Evolutionary conservation across 2,113 vertebrate species (phyloP), one percentile per base, ranked within the genome.

Genomic region (Prionailurus bengalensis): DNA sequence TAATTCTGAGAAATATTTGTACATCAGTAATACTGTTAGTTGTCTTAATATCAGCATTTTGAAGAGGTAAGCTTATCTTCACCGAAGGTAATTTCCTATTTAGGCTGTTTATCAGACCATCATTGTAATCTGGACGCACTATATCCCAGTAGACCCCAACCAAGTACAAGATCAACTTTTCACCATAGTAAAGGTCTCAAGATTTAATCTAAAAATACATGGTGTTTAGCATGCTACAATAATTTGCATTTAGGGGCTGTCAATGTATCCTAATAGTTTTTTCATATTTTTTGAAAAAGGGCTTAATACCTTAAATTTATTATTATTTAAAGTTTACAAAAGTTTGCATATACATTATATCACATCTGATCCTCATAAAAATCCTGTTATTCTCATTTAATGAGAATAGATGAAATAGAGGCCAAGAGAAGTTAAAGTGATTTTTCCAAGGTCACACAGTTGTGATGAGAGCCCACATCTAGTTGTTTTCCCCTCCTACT

Each of bases 161-260:
- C 21, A 74, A 74, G 19, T 42, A 42, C n/a, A 94, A 85, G 42
- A 93, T 65, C 66, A 63, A 73, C 15, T 94, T 91, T 70, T 48
- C 42, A 88, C 21, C 19, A 89, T 36, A 94, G 66, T 55, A 92
- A 70, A 90, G n/a, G 48, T 92, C 36, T 97, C 66, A 89, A 94
- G 29, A 36, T 70, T 89, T 76, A 85, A 92, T 76, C 4, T 94
- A 74, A 14, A 88, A 79, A 80, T 63, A 86, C 21, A 73, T 14
- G 63, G 29, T 85, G 36, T 80, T 51, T 74, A 53, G 31, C n/a
- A 82, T 29, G 48, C 25, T 10, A 89, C 33, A 81, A 51, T 48
- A 86, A 58, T 65, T 84, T 94, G 87, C 68, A 79, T 79, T 96
- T 91, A 83, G 42, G 45, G 36, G 45, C 27, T 95, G 8, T 29